Base-by-base conservation (phyloP, 2,888 invertebrate species). In the Campoplex capitator region DNA sequence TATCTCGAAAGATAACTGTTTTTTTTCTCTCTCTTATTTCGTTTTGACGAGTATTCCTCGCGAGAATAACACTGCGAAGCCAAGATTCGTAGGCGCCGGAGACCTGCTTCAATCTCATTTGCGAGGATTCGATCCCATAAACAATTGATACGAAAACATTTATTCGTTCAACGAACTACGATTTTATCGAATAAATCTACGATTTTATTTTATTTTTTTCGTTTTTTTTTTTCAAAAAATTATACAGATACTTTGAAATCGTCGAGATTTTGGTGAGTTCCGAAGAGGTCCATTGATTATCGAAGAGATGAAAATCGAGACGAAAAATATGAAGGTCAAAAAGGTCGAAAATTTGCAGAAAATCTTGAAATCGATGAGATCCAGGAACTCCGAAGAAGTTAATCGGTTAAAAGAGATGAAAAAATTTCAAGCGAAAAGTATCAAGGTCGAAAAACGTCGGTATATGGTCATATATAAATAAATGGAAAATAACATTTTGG, bases 41-140 rank as follows among this genome's bases (percentile, higher is more conserved):
- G 42, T 67, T 48, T n/a, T 23, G 42, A 35, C 35, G 56, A 35
- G 38, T 23, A 58, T 56, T 74, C 32, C 56, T 6, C 32, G 16
- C 56, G 23, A 67, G 6, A 38, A 32, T 11, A 77, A 77, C 42
- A 78, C 28, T 78, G 68, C n/a, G 42, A 42, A 65, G 48, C 45
- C 45, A 32, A 76, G n/a, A 65, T 65, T 65, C 48, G 73, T 54
- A 54, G 9, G 67, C 67, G 42, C 67, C 42, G 18, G 35, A 3
- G 11, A 23, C 23, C 9, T n/a, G n/a, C n/a, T 38, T 67, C 35
- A n/a, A 38, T 67, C 28, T 62, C 16, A 16, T 32, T 13, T 32
- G 32, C 1, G 7, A 32, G 16, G 32, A 62, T 62, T 62, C 16
- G 16, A 23, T 32, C 32, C 32, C 16, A 7, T 9, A 58, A 11